Evolutionary conservation across 1,140 invertebrate genomes (phyloP).

Genomic region (Capitella teleta): DNA sequence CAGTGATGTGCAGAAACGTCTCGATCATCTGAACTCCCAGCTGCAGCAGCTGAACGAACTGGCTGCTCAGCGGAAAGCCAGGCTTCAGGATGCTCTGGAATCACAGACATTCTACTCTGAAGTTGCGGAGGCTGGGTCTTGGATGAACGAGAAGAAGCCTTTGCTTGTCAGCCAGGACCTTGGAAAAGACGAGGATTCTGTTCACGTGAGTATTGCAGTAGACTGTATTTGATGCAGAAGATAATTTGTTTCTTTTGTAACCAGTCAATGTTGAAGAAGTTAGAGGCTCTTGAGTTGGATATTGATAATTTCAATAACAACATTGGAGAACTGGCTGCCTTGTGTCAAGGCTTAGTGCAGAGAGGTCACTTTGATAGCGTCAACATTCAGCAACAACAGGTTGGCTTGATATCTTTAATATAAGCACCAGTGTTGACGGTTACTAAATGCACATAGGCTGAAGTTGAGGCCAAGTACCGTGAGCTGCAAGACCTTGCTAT

Average conservation of each 20-base stretch:
- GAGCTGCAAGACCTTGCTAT: conserved; percentile 30
- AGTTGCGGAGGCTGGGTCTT: conserved; percentile 92
- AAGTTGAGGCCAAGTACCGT: conserved; percentile 49
- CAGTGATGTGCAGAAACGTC: conserved; percentile 73
- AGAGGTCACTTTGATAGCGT: conserved; percentile 86
- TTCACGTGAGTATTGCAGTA: conserved; percentile 36
- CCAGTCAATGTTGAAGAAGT: conserved; percentile 92
- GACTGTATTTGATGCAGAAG: not conserved
- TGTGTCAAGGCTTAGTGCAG: conserved; percentile 70
- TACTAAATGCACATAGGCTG: conserved; percentile 45
- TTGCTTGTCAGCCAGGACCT: conserved; percentile 83
- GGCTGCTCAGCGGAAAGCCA: conserved; percentile 70
- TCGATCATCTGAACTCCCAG: conserved; percentile 68
- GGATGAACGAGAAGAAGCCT: conserved; percentile 99
- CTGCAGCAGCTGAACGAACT: conserved; percentile 63
- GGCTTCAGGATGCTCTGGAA: conserved; percentile 92
- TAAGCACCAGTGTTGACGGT: not conserved
- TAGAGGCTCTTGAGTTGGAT: conserved; percentile 93
- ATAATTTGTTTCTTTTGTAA: not conserved
- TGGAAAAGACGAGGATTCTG: conserved; percentile 97
- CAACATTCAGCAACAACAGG: conserved; percentile 73
- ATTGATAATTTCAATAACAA: conserved; percentile 95
- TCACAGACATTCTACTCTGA: conserved; percentile 93
- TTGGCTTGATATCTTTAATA: conserved; percentile 71
- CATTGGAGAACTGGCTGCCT: conserved; percentile 65